Conservation (phyloP, 2,888 invertebrate species). For the Galerucella pusilla region DNA sequence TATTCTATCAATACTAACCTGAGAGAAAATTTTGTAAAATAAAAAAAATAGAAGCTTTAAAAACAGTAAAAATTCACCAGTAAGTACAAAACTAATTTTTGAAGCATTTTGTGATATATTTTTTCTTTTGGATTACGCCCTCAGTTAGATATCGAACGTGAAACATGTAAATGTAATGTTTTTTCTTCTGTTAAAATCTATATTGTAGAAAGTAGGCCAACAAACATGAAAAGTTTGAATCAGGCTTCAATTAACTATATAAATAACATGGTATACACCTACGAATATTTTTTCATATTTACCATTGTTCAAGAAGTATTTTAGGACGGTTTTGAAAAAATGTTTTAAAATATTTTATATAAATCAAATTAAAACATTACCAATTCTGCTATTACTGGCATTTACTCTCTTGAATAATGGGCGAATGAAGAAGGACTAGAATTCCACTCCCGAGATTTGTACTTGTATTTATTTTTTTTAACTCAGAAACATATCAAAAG, state of each 20-base stretch:
- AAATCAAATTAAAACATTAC: slow-evolving; percentile 35
- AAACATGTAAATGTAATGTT: neutral
- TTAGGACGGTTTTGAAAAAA: slow-evolving; percentile 60
- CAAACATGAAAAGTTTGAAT: slow-evolving; percentile 34
- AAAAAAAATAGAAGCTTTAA: too few species aligned
- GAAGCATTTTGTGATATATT: neutral
- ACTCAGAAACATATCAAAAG: neutral
- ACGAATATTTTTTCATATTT: slow-evolving; percentile 57
- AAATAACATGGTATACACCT: slow-evolving; percentile 59
- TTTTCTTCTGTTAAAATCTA: slow-evolving; percentile 22
- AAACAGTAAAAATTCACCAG: neutral
- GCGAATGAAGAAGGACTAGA: slow-evolving; percentile 63
- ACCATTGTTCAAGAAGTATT: slow-evolving; percentile 58
- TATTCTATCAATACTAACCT: too few species aligned
- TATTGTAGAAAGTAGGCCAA: slow-evolving; percentile 34
- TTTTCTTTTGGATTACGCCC: neutral
- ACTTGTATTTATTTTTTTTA: neutral
- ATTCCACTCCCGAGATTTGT: slow-evolving; percentile 56
- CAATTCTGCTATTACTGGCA: slow-evolving; percentile 61
- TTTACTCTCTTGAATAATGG: slow-evolving; percentile 60
- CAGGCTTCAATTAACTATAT: slow-evolving; percentile 49
- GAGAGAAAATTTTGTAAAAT: neutral
- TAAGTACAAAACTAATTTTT: neutral
- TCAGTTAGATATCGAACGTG: neutral
- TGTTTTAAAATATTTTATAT: slow-evolving; percentile 58